Conservation (phyloP, 2,113 vertebrate species). For the Dromaius novaehollandiae region DNA sequence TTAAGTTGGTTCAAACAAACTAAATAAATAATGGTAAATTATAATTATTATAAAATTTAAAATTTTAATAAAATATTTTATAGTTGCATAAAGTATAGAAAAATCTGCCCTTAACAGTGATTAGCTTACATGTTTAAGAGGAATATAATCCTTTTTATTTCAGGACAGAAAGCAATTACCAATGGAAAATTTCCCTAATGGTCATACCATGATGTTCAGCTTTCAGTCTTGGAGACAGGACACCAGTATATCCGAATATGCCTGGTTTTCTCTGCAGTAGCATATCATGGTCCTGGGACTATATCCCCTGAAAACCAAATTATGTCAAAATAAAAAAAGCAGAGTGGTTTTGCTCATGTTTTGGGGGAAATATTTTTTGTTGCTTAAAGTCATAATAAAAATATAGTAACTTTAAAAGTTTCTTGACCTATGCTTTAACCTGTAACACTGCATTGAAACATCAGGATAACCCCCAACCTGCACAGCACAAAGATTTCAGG, state of each 20-base stretch:
- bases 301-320: not conserved
- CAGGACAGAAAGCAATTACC: not conserved
- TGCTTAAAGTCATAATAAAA: not conserved
- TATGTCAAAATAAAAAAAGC: not conserved
- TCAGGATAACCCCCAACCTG: not conserved
- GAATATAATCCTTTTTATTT: not conserved
- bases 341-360: not conserved
- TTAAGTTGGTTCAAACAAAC: not conserved
- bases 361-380: rapidly evolving
- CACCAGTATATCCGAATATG: rapidly evolving
- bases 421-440: not conserved
- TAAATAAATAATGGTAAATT: not conserved
- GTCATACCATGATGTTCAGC: not conserved
- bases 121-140: not conserved
- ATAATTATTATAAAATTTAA: not conserved
- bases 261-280: not conserved
- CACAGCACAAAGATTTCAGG: not conserved
- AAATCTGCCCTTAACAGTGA: not conserved
- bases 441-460: not conserved
- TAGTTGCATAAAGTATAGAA: not conserved
- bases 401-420: not conserved
- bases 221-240: not conserved
- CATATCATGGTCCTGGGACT: not conserved
- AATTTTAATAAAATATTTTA: not conserved
- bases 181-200: not conserved